Conservation (phyloP, 1,140 invertebrate species). For the Drosophila seguyi region DNA sequence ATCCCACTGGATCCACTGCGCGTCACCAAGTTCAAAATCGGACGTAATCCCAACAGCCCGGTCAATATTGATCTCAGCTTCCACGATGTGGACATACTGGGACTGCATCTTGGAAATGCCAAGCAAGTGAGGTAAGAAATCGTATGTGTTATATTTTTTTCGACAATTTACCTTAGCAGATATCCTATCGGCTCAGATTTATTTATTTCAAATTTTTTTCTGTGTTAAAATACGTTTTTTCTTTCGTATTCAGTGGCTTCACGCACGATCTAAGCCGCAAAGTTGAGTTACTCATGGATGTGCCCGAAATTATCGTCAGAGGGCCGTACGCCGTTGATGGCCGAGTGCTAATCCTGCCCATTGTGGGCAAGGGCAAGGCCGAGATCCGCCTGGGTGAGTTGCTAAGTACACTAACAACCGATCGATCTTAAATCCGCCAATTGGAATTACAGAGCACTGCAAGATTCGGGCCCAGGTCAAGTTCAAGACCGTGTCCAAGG, state of each 20-base stretch:
- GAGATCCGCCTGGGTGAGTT: slow-evolving; percentile 58
- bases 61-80: slow-evolving; percentile 79
- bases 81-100: slow-evolving; percentile 79
- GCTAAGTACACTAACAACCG: neutral
- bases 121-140: slow-evolving; percentile 43
- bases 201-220: neutral
- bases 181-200: neutral
- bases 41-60: slow-evolving; percentile 63
- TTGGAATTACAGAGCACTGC: slow-evolving; percentile 24
- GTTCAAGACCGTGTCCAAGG: slow-evolving; percentile 41
- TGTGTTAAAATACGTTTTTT: neutral
- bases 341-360: slow-evolving; percentile 86
- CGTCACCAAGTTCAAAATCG: slow-evolving; percentile 65
- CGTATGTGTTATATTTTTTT: neutral
- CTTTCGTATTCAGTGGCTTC: slow-evolving; percentile 48
- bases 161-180: neutral
- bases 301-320: slow-evolving; percentile 72
- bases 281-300: slow-evolving; percentile 44
- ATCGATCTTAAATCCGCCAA: neutral
- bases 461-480: slow-evolving; percentile 38
- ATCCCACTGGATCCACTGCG: slow-evolving; percentile 67
- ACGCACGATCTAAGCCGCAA: slow-evolving; percentile 34
- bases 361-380: slow-evolving; percentile 86
- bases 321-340: slow-evolving; percentile 86
- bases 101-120: slow-evolving; percentile 63